Evolutionary conservation across 2,797 vertebrate genomes (phyloP).

Genomic region (Ptychobarbus kaznakovi): DNA sequence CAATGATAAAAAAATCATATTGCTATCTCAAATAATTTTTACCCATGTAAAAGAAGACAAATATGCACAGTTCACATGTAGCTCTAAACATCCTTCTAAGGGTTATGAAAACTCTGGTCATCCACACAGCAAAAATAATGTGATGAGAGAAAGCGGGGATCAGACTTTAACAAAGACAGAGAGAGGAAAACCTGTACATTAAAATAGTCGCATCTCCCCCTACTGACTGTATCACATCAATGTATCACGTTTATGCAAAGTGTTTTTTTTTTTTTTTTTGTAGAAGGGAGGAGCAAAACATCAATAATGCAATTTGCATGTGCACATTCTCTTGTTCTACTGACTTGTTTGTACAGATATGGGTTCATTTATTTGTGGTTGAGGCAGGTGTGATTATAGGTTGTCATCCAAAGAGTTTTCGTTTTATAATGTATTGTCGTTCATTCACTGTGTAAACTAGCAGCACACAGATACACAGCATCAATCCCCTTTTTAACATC

Average conservation of each 20-base stretch:
- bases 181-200: not conserved
- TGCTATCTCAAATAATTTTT: not conserved
- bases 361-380: slow-evolving; percentile 23
- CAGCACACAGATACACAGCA: slow-evolving; percentile 61
- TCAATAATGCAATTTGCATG: not conserved
- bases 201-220: slow-evolving; percentile 16
- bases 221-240: slow-evolving; percentile 1
- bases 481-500: slow-evolving; percentile 31
- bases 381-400: not conserved
- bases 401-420: slow-evolving; percentile 5
- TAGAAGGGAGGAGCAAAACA: not conserved
- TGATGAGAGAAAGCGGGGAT: not conserved
- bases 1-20: not conserved
- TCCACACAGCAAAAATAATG: not conserved
- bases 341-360: not conserved
- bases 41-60: slow-evolving; percentile 17
- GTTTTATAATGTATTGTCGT: not conserved
- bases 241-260: not conserved
- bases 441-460: slow-evolving; percentile 55
- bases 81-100: slow-evolving; percentile 5
- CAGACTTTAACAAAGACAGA: not conserved
- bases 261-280: not conserved
- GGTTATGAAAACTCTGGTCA: not conserved
- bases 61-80: not conserved
- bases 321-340: not conserved